Base-by-base conservation (phyloP, 2,113 vertebrate genomes). In the Ctenomys sociabilis region DNA sequence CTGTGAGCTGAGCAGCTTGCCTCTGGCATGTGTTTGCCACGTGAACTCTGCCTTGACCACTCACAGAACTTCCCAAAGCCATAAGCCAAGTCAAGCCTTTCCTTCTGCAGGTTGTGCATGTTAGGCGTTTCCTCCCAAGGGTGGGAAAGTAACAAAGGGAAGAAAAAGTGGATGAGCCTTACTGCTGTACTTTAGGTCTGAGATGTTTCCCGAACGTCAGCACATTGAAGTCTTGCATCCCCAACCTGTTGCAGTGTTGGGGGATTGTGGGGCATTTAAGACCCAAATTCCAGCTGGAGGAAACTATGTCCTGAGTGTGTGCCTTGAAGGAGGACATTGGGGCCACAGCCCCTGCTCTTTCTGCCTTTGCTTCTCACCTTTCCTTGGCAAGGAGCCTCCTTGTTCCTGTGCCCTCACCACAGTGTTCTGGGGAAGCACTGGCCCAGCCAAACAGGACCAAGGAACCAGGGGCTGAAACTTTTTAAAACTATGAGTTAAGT, bases 191-290 rank as follows among this genome's bases (percentile, higher is more conserved):
- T 45, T 75, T 43, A 22, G 40, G 10, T 43, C 24, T 43, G 40
- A 75, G 26, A 75, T 40, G n/a, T 37, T 75, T 75, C 37, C 72
- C 72, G 26, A 43, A 75, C 37, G 37, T 40, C 37, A 75, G 3
- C 40, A 37, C 26, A 43, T 52, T 32, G 66, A 75, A 83, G 49
- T 11, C 11, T 7, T 70, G 66, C 11, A 11, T 11, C 52, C 12
- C 24, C 1, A 32, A 24, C 4, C 7, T 7, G 0, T 2, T 2
- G 21, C 21, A 35, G 11, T 35, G 63, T 21, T 37, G 24, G 6
- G 11, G 52, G 40, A 35, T 24, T 9, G 8, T 73, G 32, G 73
- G 10, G 49, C 6, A 1, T 72, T 82, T 72, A 49, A 73, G 24
- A 82, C 30, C 10, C n/a, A 13, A 14, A n/a, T 54, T 17, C 28